phyloP scores from a whole-genome alignment of 1,140 invertebrate species.

The Phocides pigmalion region DNA sequence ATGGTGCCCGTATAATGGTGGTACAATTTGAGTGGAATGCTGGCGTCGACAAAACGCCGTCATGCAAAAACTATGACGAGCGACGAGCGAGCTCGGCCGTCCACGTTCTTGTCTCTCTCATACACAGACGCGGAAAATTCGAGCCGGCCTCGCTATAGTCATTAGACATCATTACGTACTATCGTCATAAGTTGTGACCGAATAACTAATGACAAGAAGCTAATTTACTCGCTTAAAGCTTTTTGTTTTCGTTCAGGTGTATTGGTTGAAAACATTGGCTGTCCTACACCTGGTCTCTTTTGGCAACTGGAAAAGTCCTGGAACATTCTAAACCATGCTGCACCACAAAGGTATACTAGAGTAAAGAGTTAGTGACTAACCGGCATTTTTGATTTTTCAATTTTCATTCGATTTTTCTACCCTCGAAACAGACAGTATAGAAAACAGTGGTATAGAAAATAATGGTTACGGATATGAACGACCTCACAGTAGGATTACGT shows the following conservation, averaged over 20 bases:
- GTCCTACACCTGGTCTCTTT: too few relatives aligned
- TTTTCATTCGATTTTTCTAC: too few relatives aligned
- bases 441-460: too few relatives aligned
- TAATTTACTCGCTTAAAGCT: conserved; percentile 10
- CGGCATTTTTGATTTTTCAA: too few relatives aligned
- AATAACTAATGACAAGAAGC: conserved; percentile 19
- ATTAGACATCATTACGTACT: conserved; percentile 32
- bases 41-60: conserved; percentile 46
- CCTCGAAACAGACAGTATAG: too few relatives aligned
- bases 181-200: conserved; percentile 18
- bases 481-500: too few relatives aligned
- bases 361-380: too few relatives aligned
- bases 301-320: too few relatives aligned
- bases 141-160: conserved; percentile 13
- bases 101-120: conserved; percentile 25
- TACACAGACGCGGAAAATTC: conserved; percentile 25
- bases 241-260: not conserved
- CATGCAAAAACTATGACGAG: conserved; percentile 67
- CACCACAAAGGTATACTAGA: too few relatives aligned
- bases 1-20: conserved; percentile 38
- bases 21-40: conserved; percentile 68
- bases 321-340: too few relatives aligned
- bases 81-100: conserved; percentile 38
- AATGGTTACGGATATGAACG: too few relatives aligned
- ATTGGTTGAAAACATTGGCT: too few relatives aligned